Evolutionary conservation across 1,140 invertebrate species (phyloP).

Genomic region (Drosophila sp.): DNA sequence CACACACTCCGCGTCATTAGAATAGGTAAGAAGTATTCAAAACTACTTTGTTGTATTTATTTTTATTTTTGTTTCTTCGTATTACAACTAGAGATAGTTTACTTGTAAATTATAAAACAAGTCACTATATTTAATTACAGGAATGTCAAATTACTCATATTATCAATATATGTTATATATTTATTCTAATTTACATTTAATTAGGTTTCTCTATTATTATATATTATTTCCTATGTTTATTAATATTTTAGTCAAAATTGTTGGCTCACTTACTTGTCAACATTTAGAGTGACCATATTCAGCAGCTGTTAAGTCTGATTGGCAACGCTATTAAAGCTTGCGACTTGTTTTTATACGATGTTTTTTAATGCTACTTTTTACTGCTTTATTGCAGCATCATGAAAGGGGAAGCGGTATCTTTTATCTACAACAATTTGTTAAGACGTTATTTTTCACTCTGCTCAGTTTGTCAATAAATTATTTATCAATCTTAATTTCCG

Average conservation of each 20-base stretch:
- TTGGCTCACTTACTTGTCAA: neutral
- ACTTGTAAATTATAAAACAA: too few relatives aligned
- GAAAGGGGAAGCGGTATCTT: neutral
- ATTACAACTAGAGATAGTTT: too few relatives aligned
- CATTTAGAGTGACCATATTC: neutral
- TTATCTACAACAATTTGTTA: slow-evolving; percentile 1
- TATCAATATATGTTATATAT: too few relatives aligned
- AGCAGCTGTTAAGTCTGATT: neutral
- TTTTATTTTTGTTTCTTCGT: too few relatives aligned
- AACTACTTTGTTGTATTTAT: too few relatives aligned
- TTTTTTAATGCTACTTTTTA: neutral
- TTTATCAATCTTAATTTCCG: slow-evolving; percentile 74
- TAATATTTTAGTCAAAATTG: too few relatives aligned
- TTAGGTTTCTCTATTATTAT: too few relatives aligned
- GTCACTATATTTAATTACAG: too few relatives aligned
- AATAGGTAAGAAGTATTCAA: slow-evolving; percentile 8
- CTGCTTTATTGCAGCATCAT: slow-evolving; percentile 14
- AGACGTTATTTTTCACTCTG: slow-evolving; percentile 1
- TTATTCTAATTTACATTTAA: too few relatives aligned
- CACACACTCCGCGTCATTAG: slow-evolving; percentile 6
- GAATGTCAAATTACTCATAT: too few relatives aligned
- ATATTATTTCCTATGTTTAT: too few relatives aligned
- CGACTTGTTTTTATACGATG: neutral
- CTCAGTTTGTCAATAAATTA: slow-evolving; percentile 59
- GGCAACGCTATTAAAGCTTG: slow-evolving; percentile 7